phyloP scores from a whole-genome alignment of 2,113 vertebrate genomes.

The Setophaga petechia region DNA sequence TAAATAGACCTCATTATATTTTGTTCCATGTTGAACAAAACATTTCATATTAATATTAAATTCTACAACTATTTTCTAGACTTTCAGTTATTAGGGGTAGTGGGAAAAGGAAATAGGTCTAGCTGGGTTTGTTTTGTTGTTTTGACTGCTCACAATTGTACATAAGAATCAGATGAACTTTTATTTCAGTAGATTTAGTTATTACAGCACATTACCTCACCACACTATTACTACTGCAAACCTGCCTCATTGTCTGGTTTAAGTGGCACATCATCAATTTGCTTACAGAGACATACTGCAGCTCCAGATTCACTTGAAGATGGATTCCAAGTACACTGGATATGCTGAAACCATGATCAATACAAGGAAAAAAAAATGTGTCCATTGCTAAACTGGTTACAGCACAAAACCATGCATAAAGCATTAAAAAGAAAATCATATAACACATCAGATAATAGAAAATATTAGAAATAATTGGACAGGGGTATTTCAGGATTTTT shows the following conservation, averaged over 20 bases:
- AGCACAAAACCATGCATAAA: not conserved
- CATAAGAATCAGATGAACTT: not conserved
- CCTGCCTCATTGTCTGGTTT: not conserved
- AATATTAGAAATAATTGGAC: not conserved
- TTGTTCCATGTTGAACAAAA: not conserved
- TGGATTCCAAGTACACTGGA: not conserved
- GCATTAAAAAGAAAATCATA: not conserved
- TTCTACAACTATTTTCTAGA: not conserved
- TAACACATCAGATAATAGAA: not conserved
- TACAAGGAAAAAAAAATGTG: not conserved
- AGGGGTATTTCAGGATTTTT: not conserved
- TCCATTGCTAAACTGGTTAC: not conserved
- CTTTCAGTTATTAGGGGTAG: not conserved
- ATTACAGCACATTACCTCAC: not conserved
- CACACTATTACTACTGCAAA: not conserved
- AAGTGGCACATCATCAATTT: not conserved
- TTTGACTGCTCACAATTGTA: not conserved
- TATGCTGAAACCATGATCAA: not conserved
- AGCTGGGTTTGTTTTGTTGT: not conserved
- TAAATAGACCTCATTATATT: not conserved
- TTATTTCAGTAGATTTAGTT: not conserved
- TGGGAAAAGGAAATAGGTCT: not conserved
- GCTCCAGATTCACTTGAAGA: not conserved
- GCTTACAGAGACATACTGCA: not conserved
- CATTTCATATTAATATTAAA: fast-evolving